Evolutionary conservation across 2,113 vertebrate genomes (phyloP).

Genomic region (Mohoua ochrocephala): DNA sequence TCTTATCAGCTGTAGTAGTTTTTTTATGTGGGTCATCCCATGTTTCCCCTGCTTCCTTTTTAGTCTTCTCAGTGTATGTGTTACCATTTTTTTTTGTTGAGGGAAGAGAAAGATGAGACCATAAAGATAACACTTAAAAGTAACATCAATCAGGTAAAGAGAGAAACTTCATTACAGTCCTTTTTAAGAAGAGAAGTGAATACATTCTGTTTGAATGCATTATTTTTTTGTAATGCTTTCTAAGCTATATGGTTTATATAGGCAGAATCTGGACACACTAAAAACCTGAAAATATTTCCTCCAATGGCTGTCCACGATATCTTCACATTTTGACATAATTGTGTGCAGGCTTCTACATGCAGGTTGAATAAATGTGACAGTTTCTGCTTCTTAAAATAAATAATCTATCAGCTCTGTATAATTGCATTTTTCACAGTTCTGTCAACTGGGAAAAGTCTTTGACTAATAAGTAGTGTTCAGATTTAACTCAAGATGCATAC

Average conservation of each 20-base stretch:
- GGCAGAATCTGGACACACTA: not conserved
- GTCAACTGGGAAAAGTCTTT: not conserved
- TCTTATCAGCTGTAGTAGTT: not conserved
- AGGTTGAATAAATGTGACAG: not conserved
- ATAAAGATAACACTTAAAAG: not conserved
- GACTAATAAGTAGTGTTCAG: not conserved
- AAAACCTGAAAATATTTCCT: not conserved
- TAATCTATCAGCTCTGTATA: not conserved
- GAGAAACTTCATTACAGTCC: not conserved
- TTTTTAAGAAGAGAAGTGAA: not conserved
- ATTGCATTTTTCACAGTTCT: constrained; percentile 15
- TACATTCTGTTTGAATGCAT: not conserved
- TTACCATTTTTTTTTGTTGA: not conserved
- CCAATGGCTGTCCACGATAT: not conserved
- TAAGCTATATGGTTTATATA: not conserved
- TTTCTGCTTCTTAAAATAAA: not conserved
- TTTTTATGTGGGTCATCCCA: not conserved
- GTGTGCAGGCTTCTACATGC: not conserved
- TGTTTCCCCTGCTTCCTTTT: not conserved
- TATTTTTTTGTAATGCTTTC: not conserved
- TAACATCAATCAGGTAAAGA: not conserved
- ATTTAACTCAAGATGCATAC: not conserved
- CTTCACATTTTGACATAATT: not conserved
- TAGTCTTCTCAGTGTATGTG: not conserved
- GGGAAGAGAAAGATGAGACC: not conserved